Percentiles rank a stretch among this genome's conserved stretches.
These are phyloP conservation scores for Hydractinia symbiolongicarpus DNA, from an alignment of 30 jellyfish, hydroid and myxozoan genomes.

Conservation along the genomic window DNA sequence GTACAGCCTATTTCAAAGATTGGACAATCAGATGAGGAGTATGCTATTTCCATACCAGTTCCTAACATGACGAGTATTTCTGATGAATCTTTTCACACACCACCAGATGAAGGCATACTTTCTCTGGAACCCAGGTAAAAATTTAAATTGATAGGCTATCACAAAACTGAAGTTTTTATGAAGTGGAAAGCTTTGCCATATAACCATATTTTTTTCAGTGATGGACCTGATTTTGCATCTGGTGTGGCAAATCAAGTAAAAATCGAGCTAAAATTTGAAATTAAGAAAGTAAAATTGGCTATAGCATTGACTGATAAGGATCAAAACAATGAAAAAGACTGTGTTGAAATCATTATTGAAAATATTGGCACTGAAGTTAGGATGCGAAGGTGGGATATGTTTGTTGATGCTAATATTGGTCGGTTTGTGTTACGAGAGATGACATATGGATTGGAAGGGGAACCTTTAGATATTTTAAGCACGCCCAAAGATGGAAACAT, in stretches of 20 bases:
- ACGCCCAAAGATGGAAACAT: constrained; percentile 78
- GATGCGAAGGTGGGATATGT: constrained; percentile 85
- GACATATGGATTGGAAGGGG: constrained; percentile 68
- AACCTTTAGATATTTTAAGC: constrained; percentile 58
- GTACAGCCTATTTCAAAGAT: too few species aligned
- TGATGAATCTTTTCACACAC: constrained; percentile 8
- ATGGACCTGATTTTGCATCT: constrained; percentile 51
- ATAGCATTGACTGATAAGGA: constrained; percentile 40
- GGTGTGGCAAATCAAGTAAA: constrained; percentile 90
- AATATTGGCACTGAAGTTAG: constrained; percentile 56
- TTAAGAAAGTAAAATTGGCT: constrained; percentile 45
- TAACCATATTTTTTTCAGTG: constrained; percentile 12
- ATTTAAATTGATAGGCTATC: too few species aligned
- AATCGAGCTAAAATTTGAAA: constrained; percentile 59
- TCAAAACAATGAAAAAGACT: constrained; percentile 34
- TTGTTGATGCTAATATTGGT: constrained; percentile 67
- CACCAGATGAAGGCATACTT: constrained; percentile 1
- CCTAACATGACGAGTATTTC: too few species aligned
- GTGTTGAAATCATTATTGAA: constrained; percentile 56
- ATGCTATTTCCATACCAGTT: too few species aligned
- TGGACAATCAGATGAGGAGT: too few species aligned
- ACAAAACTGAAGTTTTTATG: too few species aligned
- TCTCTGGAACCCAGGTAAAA: neutral
- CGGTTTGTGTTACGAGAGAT: constrained; percentile 64
- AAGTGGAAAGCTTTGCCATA: neutral